These are phyloP conservation scores for Turritopsis rubra DNA, from an alignment of 30 jellyfish, hydroid and myxozoan species.

Conservation along the genomic window DNA sequence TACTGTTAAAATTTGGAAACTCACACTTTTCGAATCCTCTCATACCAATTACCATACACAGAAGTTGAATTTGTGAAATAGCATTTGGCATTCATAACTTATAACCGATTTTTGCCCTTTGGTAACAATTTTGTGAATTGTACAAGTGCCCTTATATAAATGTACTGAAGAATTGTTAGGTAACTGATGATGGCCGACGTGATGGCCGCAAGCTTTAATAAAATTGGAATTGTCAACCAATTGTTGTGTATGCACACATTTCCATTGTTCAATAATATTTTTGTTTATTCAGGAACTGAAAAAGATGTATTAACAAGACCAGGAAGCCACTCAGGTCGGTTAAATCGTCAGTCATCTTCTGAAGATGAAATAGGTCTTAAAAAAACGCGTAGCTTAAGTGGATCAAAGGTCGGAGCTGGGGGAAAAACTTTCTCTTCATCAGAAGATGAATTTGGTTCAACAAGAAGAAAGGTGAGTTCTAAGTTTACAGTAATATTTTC, in stretches of 20 bases:
- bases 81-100: no score
- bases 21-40: no score
- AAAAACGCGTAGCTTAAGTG: neutral
- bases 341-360: conserved; percentile 9
- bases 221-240: neutral
- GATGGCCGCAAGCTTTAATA: no score
- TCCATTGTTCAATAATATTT: neutral
- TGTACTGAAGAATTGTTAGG: no score
- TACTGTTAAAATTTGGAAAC: no score
- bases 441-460: neutral
- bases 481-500: no score
- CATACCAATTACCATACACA: no score
- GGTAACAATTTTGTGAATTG: no score
- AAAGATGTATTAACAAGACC: neutral
- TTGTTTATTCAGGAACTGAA: neutral
- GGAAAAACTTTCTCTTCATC: neutral
- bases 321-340: neutral
- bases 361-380: neutral
- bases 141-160: no score
- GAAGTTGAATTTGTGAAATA: no score
- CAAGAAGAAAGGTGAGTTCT: neutral
- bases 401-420: neutral
- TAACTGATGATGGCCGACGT: no score
- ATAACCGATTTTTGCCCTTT: no score
- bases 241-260: neutral